phyloP scores from a whole-genome alignment of 2,888 invertebrate species.

The Chrysolina oricalcia region DNA sequence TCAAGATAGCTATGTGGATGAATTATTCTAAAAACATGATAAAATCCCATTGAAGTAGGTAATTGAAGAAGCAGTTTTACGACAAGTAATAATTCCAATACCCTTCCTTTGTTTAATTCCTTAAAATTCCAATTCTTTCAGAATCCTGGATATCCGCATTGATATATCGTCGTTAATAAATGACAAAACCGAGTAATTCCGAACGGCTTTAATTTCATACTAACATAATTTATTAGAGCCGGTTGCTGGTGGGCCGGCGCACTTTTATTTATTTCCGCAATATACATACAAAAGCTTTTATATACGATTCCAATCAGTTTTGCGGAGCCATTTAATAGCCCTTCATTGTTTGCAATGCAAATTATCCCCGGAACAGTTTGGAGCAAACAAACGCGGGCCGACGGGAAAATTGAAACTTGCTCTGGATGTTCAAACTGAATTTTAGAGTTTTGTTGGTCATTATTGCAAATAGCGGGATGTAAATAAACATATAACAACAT shows the following conservation, averaged over 20 bases:
- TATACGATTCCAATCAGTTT: slow-evolving; percentile 29
- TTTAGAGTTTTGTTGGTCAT: not conserved
- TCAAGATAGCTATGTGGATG: no score
- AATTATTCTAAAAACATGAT: no score
- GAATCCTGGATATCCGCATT: slow-evolving; percentile 37
- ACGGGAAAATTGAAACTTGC: slow-evolving; percentile 15
- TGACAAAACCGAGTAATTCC: slow-evolving; percentile 42
- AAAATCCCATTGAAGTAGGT: no score
- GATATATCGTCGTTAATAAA: slow-evolving; percentile 41
- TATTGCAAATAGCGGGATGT: not conserved
- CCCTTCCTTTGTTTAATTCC: slow-evolving; percentile 1
- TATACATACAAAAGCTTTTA: slow-evolving; percentile 30
- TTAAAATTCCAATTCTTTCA: slow-evolving; percentile 27
- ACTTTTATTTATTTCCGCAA: slow-evolving; percentile 21
- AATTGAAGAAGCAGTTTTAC: not conserved
- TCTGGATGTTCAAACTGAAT: not conserved
- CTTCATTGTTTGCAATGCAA: slow-evolving; percentile 43
- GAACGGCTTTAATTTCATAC: slow-evolving; percentile 39
- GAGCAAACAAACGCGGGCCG: slow-evolving; percentile 23
- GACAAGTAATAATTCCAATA: slow-evolving; percentile 10
- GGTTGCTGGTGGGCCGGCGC: slow-evolving; percentile 2
- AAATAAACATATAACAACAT: not conserved
- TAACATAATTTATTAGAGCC: slow-evolving; percentile 34
- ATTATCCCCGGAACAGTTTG: slow-evolving; percentile 41
- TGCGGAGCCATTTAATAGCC: slow-evolving; percentile 41